A percentile compares a stretch with the other conserved stretches of the same genome.
phyloP scores from a whole-genome alignment of 1,140 invertebrate genomes.

The Neodiprion lecontei region DNA sequence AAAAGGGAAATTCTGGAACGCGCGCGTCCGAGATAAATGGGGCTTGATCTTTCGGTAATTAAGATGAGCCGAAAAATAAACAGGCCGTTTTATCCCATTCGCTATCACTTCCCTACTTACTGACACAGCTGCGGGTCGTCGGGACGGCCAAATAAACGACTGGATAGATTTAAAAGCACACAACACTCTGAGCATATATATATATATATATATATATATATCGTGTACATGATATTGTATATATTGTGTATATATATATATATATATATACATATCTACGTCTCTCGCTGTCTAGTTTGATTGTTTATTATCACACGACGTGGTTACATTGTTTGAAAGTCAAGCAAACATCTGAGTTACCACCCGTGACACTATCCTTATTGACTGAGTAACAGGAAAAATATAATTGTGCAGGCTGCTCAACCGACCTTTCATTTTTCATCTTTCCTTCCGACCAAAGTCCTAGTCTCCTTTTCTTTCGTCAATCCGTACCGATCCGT shows the following conservation, averaged over 20 bases:
- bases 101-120: conserved; percentile 11
- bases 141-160: conserved; percentile 50
- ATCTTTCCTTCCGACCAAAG: too few species aligned
- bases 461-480: too few species aligned
- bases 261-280: neutral
- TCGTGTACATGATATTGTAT: neutral
- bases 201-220: neutral
- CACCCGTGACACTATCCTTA: neutral
- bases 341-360: neutral
- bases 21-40: conserved; percentile 37
- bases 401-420: too few species aligned
- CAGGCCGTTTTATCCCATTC: conserved; percentile 29
- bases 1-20: neutral
- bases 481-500: too few species aligned
- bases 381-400: too few species aligned
- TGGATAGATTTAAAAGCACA: conserved; percentile 46
- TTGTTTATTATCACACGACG: neutral
- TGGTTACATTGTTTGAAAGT: conserved; percentile 6
- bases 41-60: conserved; percentile 58
- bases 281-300: neutral
- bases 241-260: neutral
- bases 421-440: too few species aligned
- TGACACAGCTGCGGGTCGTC: conserved; percentile 46
- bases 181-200: conserved; percentile 26
- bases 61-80: conserved; percentile 50